These are phyloP conservation scores for Ormia ochracea DNA, from an alignment of 2,888 invertebrate genomes.

Conservation along the genomic window DNA sequence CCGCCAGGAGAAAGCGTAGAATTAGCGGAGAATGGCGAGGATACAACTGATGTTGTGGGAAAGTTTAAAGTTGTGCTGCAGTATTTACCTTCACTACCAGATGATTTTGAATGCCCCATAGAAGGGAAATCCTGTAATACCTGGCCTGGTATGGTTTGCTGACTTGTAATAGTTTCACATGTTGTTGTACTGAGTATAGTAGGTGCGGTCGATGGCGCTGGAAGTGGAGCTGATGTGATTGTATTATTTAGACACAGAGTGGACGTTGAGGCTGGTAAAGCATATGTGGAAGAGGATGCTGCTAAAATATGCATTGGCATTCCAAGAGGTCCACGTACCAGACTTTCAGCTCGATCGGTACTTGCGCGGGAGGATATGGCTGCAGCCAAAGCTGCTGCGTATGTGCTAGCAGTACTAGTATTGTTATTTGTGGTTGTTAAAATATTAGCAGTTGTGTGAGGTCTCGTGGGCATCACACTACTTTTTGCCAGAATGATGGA, in stretches of 20 bases:
- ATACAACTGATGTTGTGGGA: slow-evolving; percentile 59
- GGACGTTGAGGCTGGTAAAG: slow-evolving; percentile 64
- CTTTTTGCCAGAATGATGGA: slow-evolving; percentile 3
- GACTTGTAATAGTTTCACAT: slow-evolving; percentile 1
- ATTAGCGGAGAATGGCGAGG: slow-evolving; percentile 58
- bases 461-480: slow-evolving; percentile 64
- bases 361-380: slow-evolving; percentile 54
- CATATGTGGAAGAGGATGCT: slow-evolving; percentile 67
- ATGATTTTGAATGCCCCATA: slow-evolving; percentile 36
- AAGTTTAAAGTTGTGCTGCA: slow-evolving; percentile 56
- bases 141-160: slow-evolving; percentile 69
- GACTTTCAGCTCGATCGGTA: slow-evolving; percentile 55
- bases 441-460: slow-evolving; percentile 62
- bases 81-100: slow-evolving; percentile 57
- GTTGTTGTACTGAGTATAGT: slow-evolving; percentile 37
- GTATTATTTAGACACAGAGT: slow-evolving; percentile 67
- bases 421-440: slow-evolving; percentile 68
- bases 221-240: slow-evolving; percentile 67
- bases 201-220: slow-evolving; percentile 54
- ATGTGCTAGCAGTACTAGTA: slow-evolving; percentile 70
- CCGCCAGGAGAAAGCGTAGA: slow-evolving; percentile 57
- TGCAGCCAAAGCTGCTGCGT: slow-evolving; percentile 64
- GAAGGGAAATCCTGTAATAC: slow-evolving; percentile 58
- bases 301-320: slow-evolving; percentile 68
- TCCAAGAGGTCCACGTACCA: slow-evolving; percentile 70